Conservation (phyloP, 2,113 vertebrate species). For the Diglossa brunneiventris region DNA sequence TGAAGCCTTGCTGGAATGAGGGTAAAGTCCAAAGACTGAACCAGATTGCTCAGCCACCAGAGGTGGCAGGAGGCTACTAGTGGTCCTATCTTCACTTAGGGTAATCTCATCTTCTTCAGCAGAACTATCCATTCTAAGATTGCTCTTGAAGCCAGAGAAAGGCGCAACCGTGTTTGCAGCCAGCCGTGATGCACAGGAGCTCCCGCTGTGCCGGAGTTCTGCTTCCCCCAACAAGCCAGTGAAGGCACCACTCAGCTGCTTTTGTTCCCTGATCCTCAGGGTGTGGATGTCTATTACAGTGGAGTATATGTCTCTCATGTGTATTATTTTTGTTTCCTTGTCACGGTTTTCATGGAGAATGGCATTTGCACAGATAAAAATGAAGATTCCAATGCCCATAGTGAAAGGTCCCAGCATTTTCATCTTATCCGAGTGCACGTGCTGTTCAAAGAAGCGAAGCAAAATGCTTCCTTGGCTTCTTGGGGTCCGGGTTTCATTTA, state of each 20-base stretch:
- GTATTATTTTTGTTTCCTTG: conserved; percentile 98
- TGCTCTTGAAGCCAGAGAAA: conserved; percentile 76
- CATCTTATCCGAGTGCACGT: conserved; percentile 94
- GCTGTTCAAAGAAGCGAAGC: conserved; percentile 88
- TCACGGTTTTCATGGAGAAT: conserved; percentile 98
- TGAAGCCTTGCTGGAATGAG: conserved; percentile 70
- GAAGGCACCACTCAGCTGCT: conserved; percentile 78
- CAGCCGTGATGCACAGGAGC: conserved; percentile 74
- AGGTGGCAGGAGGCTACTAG: conserved; percentile 79
- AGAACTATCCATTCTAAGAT: conserved; percentile 74
- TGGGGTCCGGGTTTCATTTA: conserved; percentile 71
- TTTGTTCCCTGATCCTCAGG: conserved; percentile 86
- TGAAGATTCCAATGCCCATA: conserved; percentile 99
- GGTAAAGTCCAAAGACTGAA: conserved; percentile 78
- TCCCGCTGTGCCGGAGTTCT: conserved; percentile 75
- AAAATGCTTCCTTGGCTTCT: conserved; percentile 74
- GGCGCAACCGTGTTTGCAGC: conserved; percentile 82
- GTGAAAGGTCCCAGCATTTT: conserved; percentile 98
- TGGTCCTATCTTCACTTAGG: conserved; percentile 73
- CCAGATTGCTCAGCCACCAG: conserved; percentile 78
- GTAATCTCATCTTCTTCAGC: conserved; percentile 84
- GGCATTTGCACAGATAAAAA: conserved; percentile 97
- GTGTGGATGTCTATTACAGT: conserved; percentile 97
- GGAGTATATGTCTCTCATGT: conserved; percentile 99
- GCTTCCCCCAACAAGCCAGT: conserved; percentile 69